Evolutionary conservation across 2,113 vertebrate species (phyloP), one percentile per base, ranked within the genome.

Genomic region (Capreolus pygargus): DNA sequence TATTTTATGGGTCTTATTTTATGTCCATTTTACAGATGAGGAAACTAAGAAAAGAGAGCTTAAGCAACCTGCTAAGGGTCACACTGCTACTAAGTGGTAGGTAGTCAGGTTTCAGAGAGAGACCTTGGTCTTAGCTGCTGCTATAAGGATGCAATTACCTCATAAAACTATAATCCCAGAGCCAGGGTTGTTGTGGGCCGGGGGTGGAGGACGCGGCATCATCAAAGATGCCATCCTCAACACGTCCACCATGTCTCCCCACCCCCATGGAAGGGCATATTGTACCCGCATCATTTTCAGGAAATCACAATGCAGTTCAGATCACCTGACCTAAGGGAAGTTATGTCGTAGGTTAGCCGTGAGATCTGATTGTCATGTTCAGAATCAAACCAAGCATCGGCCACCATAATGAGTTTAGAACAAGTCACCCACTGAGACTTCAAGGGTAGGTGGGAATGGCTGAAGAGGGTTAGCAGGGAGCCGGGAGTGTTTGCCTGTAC

Each of bases 261-360:
- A 33, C 4, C 14, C 14, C 1, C 36, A 17, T 0, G 1, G 70
- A n/a, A 0, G 1, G 74, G 33, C 57, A 60, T 5, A 3, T 2
- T 7, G 27, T 15, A 7, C 7, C 17, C 21, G 25, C 11, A 39
- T 28, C n/a, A 3, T 60, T 92, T 84, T 84, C 55, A 87, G 43
- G 12, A 39, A 79, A 21, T n/a, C 64, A 27, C 12, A 14, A 8
- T 1, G 12, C 30, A 50, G 1, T 45, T 78, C 33, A 12, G n/a
- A 45, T 45, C 45, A 45, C 45, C 45, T 45, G 45, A 45, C 45
- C 45, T 45, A 45, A 45, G 45, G 45, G 45, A 45, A 45, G 45
- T 45, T 45, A 45, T 45, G 45, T 45, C 45, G 7, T 45, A 45
- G 7, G 45, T 45, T 45, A 45, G 45, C 45, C 45, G 7, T 45